Percentiles rank a stretch among this genome's conserved stretches.
These are phyloP conservation scores for Zaprionus lineosus DNA, from an alignment of 2,888 invertebrate species.

Conservation along the genomic window DNA sequence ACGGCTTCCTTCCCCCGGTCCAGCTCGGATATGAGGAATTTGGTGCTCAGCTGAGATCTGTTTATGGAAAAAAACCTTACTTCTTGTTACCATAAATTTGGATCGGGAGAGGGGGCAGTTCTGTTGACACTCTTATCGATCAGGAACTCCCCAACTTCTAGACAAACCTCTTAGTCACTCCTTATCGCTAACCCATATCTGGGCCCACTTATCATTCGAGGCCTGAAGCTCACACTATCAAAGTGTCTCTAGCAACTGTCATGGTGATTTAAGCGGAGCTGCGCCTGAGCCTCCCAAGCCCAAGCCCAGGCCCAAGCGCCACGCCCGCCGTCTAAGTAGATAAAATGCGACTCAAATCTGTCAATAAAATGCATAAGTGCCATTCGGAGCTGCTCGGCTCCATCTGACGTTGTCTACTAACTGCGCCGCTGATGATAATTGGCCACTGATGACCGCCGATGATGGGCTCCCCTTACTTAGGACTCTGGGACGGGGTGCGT, in stretches of 20 bases:
- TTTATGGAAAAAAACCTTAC: no score
- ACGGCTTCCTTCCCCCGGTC: slow-evolving; percentile 3
- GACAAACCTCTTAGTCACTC: slow-evolving; percentile 18
- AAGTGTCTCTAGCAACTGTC: slow-evolving; percentile 27
- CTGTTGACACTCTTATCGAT: no score
- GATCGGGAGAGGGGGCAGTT: no score
- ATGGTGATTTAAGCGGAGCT: slow-evolving; percentile 39
- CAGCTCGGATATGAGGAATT: no score
- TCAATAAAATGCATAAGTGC: slow-evolving; percentile 71
- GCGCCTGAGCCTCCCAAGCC: no score
- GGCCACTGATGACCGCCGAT: slow-evolving; percentile 50
- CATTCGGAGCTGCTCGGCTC: slow-evolving; percentile 45
- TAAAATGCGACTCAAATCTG: slow-evolving; percentile 63
- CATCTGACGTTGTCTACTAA: slow-evolving; percentile 45
- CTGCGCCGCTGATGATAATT: slow-evolving; percentile 67
- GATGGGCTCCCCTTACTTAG: slow-evolving; percentile 38
- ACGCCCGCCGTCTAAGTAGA: slow-evolving; percentile 36
- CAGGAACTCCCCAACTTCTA: no score
- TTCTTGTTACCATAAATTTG: no score
- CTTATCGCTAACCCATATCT: slow-evolving; percentile 32
- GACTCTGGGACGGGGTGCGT: no score
- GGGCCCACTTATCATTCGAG: slow-evolving; percentile 38
- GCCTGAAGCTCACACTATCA: slow-evolving; percentile 24
- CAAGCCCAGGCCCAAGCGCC: slow-evolving; percentile 28
- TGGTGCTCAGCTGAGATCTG: slow-evolving; percentile 7